Base-by-base conservation (phyloP, 2,797 vertebrate genomes). In the Cichlasoma orientale region DNA sequence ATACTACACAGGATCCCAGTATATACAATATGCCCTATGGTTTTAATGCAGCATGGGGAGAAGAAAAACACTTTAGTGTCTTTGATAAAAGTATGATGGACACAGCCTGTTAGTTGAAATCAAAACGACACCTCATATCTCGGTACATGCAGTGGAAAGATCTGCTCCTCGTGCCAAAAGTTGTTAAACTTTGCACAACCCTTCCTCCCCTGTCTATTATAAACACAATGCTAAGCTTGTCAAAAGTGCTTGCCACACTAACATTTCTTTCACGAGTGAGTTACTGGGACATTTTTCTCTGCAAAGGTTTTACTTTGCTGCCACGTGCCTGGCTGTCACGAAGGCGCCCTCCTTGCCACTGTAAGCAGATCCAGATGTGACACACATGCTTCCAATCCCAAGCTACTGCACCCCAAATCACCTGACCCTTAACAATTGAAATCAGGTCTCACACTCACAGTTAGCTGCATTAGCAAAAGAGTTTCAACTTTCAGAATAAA, bases 401-500 rank as follows among this genome's bases (percentile, higher is more conserved):
- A 82, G 59, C 53, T 86, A 72, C 86, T 86, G 77, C 84, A 86
- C 79, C 81, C 89, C 75, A 90, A 90, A 91, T 89, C 90, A 77
- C 84, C 86, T 25, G 76, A 89, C 77, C 82, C 63, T 71, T 86
- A 89, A 84, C 88, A 86, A 87, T 68, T 86, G 76, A 76, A 92
- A 83, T 84, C 77, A 61, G 89, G 94, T 95, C 93, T 94, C 93
- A 94, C 94, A 95, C 94, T 91, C 92, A 68, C 87, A 89, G 93
- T 95, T 95, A 95, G 95, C 94, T 95, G 95, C 93, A 92, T 93
- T 81, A 89, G 92, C 86, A 92, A 92, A 90, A 50, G 36, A 57
- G 91, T 95, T 95, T 93, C 87, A 83, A 92, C 88, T 96, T 95
- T 95, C 94, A 85, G 92, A 95, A 93, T 57, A 83, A 79, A 90